Evolutionary conservation across 2,797 vertebrate species (phyloP), one percentile per base, ranked within the genome.

Genomic region (Nannoperca obscura): DNA sequence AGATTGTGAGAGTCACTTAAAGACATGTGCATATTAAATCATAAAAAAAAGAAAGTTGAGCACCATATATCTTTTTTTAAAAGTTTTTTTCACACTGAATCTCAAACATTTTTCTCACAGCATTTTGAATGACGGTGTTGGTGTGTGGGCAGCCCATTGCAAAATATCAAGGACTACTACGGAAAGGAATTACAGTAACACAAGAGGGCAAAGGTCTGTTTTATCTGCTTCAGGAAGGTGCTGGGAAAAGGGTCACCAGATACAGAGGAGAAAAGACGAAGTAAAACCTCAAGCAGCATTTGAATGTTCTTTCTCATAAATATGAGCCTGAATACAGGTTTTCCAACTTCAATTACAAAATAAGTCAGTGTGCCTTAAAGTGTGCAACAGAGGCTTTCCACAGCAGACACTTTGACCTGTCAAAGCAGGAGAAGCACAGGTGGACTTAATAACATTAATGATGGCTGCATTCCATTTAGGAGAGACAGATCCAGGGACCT

Each of bases 121-220:
- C 5, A n/a, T 57, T 34, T 46, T 7, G 11, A 52, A 11, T 44
- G 2, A 58, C 19, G 7, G 17, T 32, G 14, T 2, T 54, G 19
- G 11, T n/a, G 30, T 24, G 30, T 19, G 3, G 20, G 24, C 3
- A 11, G 36, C 32, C 14, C 0, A 13, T 2, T n/a, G 30, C 17
- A 22, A 65, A 40, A 58, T 22, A 47, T 14, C 34, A 20, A 49
- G 49, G 11, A 68, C 36, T 34, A 3, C 47, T 22, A 38, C 14
- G 0, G 0, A 46, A 17, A 58, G 19, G 3, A 68, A 8, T 52
- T 8, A 38, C 14, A 66, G 46, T n/a, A 10, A 71, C 50, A 1
- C 22, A 13, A 4, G 1, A 87, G 86, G 74, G 53, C 85, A 91
- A 90, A 91, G 82, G 71, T 76, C 83, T 54, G 38, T 32, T 62